phyloP scores from a whole-genome alignment of 2,113 vertebrate species.

The Gallinago undulata region DNA sequence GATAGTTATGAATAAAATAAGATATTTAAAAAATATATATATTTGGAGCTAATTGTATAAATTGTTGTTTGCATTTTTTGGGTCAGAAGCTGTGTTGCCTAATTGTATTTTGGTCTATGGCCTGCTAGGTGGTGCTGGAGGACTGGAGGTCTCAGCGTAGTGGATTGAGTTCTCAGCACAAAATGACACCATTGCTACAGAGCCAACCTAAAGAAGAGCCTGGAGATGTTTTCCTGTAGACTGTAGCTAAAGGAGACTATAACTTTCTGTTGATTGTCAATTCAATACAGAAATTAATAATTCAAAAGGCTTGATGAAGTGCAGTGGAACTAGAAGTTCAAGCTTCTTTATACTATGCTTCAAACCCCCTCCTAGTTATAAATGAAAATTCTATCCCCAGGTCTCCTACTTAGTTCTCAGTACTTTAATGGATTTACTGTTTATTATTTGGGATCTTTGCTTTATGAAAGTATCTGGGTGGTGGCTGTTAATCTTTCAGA shows the following conservation, averaged over 20 bases:
- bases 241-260: background rate
- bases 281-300: background rate
- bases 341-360: background rate
- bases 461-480: background rate
- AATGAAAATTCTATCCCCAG: background rate
- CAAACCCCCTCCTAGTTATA: background rate
- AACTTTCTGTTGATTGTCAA: background rate
- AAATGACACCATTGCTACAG: background rate
- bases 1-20: background rate
- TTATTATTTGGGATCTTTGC: background rate
- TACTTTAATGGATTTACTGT: background rate
- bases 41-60: background rate
- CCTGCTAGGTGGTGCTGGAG: slow-evolving; percentile 42
- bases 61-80: accelerated
- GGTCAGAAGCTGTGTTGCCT: background rate
- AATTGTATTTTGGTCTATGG: background rate
- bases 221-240: background rate
- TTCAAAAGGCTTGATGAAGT: background rate
- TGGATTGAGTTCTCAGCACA: background rate
- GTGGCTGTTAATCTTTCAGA: background rate
- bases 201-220: background rate
- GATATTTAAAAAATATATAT: background rate
- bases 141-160: background rate
- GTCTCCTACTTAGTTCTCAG: background rate
- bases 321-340: background rate